Evolutionary conservation across 1,140 invertebrate species (phyloP).

Genomic region (Hesperophylax magnus): DNA sequence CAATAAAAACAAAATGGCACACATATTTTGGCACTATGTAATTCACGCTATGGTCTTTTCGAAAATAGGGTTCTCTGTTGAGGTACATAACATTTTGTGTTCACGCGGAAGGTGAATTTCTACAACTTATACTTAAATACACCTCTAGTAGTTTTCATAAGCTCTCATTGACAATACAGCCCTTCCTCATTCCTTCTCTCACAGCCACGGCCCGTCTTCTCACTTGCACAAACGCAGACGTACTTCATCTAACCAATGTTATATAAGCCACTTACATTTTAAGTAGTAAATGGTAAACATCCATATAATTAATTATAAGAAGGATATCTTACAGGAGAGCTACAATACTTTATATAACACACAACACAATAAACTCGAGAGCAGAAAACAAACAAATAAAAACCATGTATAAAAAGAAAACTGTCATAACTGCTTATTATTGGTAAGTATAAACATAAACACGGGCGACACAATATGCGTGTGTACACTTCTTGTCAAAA

Average conservation of each 20-base stretch:
- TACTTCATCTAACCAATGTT: background rate
- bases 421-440: slow-evolving; percentile 11
- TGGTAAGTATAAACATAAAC: background rate
- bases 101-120: slow-evolving; percentile 25
- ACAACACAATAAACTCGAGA: background rate
- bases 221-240: slow-evolving; percentile 37
- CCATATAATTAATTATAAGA: no score
- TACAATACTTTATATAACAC: background rate
- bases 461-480: background rate
- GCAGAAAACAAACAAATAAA: slow-evolving; percentile 8
- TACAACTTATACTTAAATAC: slow-evolving; percentile 50
- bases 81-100: slow-evolving; percentile 48
- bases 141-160: slow-evolving; percentile 56
- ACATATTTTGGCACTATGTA: slow-evolving; percentile 40
- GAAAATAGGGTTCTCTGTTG: slow-evolving; percentile 45
- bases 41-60: slow-evolving; percentile 28
- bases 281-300: no score
- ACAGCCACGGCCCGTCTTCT: slow-evolving; percentile 41
- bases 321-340: no score
- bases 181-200: slow-evolving; percentile 34
- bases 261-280: background rate
- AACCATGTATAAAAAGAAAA: slow-evolving; percentile 15
- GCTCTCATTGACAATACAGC: slow-evolving; percentile 54
- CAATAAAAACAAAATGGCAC: slow-evolving; percentile 11
- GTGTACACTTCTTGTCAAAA: background rate